phyloP scores from a whole-genome alignment of 2,888 invertebrate genomes.

The Philhelius pedissequus region DNA sequence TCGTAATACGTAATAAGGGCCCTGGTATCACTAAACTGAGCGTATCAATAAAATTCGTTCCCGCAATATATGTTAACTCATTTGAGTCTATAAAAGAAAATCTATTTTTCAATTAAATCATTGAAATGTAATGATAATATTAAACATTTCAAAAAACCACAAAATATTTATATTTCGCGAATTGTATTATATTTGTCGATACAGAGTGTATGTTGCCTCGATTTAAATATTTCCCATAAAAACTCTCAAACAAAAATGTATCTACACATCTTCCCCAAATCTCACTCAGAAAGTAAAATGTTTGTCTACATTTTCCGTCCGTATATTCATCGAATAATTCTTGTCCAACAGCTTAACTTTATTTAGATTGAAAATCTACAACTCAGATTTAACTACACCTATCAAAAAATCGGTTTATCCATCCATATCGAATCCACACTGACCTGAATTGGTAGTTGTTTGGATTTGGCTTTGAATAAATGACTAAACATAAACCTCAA shows the following conservation, averaged over 20 bases:
- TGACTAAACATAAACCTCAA: no score
- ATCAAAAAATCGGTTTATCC: background rate
- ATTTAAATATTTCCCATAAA: conserved; percentile 18
- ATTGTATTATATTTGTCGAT: background rate
- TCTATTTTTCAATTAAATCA: no score
- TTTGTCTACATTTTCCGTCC: background rate
- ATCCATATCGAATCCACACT: no score
- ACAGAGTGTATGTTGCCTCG: background rate
- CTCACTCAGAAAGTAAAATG: background rate
- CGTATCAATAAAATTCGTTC: no score
- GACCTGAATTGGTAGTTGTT: background rate
- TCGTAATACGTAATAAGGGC: no score
- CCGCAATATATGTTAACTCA: no score
- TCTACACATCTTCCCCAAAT: background rate
- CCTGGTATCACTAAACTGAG: no score
- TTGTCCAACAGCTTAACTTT: background rate
- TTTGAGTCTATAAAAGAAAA: no score
- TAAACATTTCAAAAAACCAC: no score
- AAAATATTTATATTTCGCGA: background rate
- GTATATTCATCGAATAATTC: background rate
- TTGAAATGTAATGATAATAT: no score
- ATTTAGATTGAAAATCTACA: background rate
- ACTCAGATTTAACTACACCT: background rate
- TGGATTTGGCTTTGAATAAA: background rate
- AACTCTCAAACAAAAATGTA: background rate